Percentiles rank a stretch among this genome's conserved stretches.
Conservation (phyloP, 2,888 invertebrate genomes). For the Ceriagrion tenellum region DNA sequence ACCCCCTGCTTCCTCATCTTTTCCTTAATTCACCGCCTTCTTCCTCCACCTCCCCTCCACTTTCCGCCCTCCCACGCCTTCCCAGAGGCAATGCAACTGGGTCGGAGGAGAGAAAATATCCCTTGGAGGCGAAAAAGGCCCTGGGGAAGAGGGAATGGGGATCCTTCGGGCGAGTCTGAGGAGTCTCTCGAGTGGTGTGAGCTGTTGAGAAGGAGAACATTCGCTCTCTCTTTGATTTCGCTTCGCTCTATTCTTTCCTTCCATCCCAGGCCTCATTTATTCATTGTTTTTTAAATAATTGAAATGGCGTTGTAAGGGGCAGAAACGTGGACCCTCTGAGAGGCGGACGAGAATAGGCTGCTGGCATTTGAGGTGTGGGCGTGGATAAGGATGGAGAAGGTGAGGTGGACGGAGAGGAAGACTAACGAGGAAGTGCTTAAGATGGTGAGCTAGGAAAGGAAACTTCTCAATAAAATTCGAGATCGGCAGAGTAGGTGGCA, state of each 20-base stretch:
- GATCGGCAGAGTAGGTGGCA: no score
- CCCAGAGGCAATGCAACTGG: neutral
- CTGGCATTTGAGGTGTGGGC: no score
- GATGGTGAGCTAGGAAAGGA: no score
- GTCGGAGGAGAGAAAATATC: neutral
- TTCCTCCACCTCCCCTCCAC: neutral
- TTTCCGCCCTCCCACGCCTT: neutral
- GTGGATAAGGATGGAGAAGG: no score
- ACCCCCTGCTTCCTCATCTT: neutral
- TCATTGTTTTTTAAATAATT: neutral
- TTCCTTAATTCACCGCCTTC: slow-evolving; percentile 18
- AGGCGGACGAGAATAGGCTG: no score
- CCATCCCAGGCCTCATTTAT: neutral
- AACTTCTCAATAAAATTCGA: no score
- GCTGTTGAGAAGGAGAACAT: neutral
- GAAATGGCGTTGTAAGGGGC: no score
- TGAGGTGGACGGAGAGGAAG: no score
- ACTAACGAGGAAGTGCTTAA: no score
- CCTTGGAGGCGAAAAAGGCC: neutral
- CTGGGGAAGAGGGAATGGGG: neutral
- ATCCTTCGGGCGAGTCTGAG: neutral
- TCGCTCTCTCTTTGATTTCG: neutral
- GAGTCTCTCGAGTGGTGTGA: neutral
- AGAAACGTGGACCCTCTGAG: no score
- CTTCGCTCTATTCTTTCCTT: neutral